Evolutionary conservation across 2,797 vertebrate species (phyloP).

Genomic region (Zenarchopterus dispar): DNA sequence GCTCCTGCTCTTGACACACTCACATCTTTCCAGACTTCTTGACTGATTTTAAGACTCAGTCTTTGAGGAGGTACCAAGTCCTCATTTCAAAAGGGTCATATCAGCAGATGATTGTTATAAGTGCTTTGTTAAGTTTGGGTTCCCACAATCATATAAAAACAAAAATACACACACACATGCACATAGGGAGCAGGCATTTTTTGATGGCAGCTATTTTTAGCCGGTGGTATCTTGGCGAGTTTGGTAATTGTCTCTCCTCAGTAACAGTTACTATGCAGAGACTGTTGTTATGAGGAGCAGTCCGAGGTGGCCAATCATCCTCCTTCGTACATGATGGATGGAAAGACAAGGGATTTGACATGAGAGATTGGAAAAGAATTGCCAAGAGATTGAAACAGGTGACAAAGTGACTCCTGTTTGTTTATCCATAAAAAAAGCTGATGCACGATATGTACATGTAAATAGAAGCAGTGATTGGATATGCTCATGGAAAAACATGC

Average conservation of each 20-base stretch:
- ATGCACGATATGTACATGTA: neutral
- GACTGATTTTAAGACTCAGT: too few species aligned
- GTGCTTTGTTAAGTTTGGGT: too few species aligned
- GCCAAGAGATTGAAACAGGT: constrained; percentile 27
- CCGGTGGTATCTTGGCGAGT: constrained; percentile 70
- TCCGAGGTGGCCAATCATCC: constrained; percentile 68
- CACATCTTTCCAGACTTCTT: too few species aligned
- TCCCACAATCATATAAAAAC: too few species aligned
- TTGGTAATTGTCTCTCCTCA: constrained; percentile 77
- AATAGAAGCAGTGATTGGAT: constrained; percentile 7
- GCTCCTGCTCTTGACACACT: too few species aligned
- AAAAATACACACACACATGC: constrained; percentile 16
- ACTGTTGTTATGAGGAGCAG: constrained; percentile 70
- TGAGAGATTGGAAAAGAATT: constrained; percentile 20
- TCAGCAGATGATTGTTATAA: too few species aligned
- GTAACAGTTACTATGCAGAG: constrained; percentile 78
- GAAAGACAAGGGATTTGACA: constrained; percentile 54
- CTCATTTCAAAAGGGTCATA: too few species aligned
- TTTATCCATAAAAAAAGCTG: constrained; percentile 21
- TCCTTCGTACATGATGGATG: constrained; percentile 67
- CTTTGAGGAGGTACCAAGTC: too few species aligned
- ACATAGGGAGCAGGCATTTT: constrained; percentile 68
- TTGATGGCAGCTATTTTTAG: constrained; percentile 79
- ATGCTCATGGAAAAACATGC: constrained; percentile 5
- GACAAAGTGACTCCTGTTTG: constrained; percentile 35